A percentile compares a stretch with the other conserved stretches of the same genome.
Evolutionary conservation across 2,113 vertebrate genomes (phyloP).

Genomic region (Corythornis madagascariensis): DNA sequence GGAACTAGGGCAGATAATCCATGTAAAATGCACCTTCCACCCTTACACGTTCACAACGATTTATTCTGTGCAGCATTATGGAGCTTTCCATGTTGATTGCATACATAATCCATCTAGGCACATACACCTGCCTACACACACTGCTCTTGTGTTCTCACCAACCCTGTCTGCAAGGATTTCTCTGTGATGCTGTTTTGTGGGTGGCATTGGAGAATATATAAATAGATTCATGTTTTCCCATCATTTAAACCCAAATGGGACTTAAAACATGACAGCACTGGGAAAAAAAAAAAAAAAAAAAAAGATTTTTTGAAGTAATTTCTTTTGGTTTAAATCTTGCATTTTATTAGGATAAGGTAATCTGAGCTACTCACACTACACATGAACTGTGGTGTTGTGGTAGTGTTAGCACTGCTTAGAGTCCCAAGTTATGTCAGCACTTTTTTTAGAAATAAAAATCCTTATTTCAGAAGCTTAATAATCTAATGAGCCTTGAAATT

Average conservation of each 20-base stretch:
- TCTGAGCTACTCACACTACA: background rate
- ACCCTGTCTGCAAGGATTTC: background rate
- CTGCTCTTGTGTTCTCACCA: background rate
- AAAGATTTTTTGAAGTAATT: background rate
- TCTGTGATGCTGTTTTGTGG: constrained; percentile 20
- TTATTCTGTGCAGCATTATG: constrained; percentile 24
- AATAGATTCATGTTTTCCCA: background rate
- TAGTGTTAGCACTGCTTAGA: background rate
- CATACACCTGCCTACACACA: background rate
- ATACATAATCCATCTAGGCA: background rate
- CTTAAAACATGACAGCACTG: background rate
- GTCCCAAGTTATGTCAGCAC: background rate
- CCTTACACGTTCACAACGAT: constrained; percentile 25
- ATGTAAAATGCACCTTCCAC: constrained; percentile 59
- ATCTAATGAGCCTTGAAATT: constrained; percentile 29
- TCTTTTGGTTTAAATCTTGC: background rate
- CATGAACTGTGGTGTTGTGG: background rate
- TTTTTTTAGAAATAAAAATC: constrained; percentile 29
- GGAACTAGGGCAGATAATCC: constrained; percentile 67
- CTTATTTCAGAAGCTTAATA: constrained; percentile 40
- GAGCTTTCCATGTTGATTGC: constrained; percentile 8
- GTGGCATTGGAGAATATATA: background rate
- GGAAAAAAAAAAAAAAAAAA: background rate
- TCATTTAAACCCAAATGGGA: background rate
- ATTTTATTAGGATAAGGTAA: background rate